These are phyloP conservation scores for Ariolimax columbianus DNA, from an alignment of 2,888 invertebrate species.

Conservation along the genomic window DNA sequence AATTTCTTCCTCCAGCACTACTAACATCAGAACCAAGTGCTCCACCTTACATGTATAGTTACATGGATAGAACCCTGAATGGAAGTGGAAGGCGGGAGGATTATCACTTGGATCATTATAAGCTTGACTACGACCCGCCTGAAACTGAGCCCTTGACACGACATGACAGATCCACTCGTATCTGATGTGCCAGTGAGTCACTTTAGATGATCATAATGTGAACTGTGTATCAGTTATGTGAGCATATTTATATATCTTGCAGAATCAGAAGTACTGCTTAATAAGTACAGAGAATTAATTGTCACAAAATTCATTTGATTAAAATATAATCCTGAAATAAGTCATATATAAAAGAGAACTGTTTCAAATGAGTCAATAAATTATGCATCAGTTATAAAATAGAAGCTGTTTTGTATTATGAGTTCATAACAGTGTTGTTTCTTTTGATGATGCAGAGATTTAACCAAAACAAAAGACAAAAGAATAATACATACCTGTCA, in stretches of 20 bases:
- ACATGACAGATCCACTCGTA: conserved; percentile 54
- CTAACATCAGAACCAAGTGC: conserved; percentile 68
- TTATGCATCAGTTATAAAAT: no score
- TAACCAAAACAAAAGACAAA: neutral
- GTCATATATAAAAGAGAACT: neutral
- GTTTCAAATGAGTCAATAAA: no score
- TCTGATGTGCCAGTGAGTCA: conserved; percentile 36
- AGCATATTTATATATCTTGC: neutral
- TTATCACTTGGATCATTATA: conserved; percentile 67
- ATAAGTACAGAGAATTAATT: neutral
- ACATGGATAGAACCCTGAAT: conserved; percentile 58
- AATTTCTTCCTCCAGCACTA: conserved; percentile 50
- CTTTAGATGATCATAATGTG: neutral
- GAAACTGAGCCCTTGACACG: conserved; percentile 57
- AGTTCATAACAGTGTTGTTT: neutral
- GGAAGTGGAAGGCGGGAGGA: conserved; percentile 32
- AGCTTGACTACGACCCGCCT: conserved; percentile 57
- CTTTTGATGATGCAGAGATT: neutral
- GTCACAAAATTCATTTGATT: neutral
- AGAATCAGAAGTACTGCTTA: neutral
- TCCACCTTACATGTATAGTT: conserved; percentile 67
- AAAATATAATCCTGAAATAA: neutral
- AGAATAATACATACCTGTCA: no score
- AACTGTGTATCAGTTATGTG: neutral
- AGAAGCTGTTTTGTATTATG: neutral